phyloP scores from a whole-genome alignment of 2,113 vertebrate species.

The Caranx melampygus region DNA sequence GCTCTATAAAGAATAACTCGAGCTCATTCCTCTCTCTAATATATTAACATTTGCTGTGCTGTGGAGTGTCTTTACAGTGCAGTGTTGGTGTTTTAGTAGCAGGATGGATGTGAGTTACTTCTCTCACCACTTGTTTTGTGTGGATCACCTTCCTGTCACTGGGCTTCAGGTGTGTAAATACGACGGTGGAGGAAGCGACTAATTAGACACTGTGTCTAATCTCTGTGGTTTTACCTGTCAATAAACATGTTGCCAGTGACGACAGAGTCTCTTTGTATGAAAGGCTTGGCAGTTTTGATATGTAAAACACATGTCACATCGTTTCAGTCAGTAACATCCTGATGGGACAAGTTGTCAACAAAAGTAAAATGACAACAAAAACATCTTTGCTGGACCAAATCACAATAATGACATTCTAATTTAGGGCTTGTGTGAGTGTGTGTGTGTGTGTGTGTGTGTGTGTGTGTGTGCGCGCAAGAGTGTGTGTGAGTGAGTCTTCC shows the following conservation, averaged over 20 bases:
- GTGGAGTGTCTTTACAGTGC: not conserved
- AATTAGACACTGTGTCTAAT: conserved; percentile 76
- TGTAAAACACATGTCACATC: conserved; percentile 73
- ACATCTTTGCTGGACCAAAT: conserved; percentile 79
- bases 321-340: conserved; percentile 63
- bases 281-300: conserved; percentile 71
- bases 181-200: conserved; percentile 54
- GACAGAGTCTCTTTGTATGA: conserved; percentile 66
- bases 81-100: not conserved
- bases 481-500: not conserved
- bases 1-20: not conserved
- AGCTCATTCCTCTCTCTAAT: too few species aligned
- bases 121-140: conserved; percentile 28
- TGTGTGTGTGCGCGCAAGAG: not conserved
- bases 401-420: conserved; percentile 75
- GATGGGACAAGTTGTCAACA: conserved; percentile 75
- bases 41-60: not conserved
- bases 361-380: conserved; percentile 76
- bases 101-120: not conserved
- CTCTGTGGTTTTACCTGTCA: conserved; percentile 75
- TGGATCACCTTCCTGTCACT: conserved; percentile 45
- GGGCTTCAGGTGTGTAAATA: conserved; percentile 58
- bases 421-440: conserved; percentile 50
- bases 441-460: too few species aligned
- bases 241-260: conserved; percentile 72